A percentile compares a stretch with the other conserved stretches of the same genome.
phyloP scores from a whole-genome alignment of 1,140 invertebrate species.

The Subanguina moxae region DNA sequence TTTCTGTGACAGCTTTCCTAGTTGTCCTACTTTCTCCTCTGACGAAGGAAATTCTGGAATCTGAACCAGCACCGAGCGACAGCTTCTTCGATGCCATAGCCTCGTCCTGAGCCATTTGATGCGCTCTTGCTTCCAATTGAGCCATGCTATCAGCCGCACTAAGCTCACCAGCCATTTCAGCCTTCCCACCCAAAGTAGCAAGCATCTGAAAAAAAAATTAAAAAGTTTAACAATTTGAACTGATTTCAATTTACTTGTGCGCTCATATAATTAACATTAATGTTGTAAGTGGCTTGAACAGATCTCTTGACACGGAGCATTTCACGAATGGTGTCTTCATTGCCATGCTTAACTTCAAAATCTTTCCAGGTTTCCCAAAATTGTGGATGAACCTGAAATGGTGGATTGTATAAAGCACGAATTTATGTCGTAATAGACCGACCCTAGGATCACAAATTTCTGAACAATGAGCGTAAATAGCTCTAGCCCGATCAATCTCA shows the following conservation, averaged over 20 bases:
- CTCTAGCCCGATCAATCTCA: constrained; percentile 90
- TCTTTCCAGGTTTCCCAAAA: constrained; percentile 99
- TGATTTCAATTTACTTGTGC: constrained; percentile 77
- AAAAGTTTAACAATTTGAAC: constrained; percentile 65
- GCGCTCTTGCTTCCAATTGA: constrained; percentile 47
- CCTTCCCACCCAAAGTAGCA: constrained; percentile 47
- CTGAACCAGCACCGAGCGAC: constrained; percentile 3
- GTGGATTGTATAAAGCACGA: not conserved
- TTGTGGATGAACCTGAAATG: constrained; percentile 72
- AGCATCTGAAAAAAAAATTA: constrained; percentile 39
- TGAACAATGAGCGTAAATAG: constrained; percentile 94
- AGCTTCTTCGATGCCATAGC: constrained; percentile 31
- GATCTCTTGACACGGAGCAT: constrained; percentile 91
- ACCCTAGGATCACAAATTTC: constrained; percentile 97
- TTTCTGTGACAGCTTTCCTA: constrained; percentile 48
- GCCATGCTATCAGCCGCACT: constrained; percentile 55
- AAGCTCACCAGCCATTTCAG: constrained; percentile 50
- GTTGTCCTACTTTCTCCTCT: constrained; percentile 53
- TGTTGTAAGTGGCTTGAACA: constrained; percentile 58
- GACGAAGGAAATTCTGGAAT: constrained; percentile 52
- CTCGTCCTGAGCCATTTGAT: constrained; percentile 42
- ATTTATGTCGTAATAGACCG: constrained; percentile 28
- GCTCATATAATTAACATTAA: constrained; percentile 81
- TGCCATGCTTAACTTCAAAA: constrained; percentile 98
- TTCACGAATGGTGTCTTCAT: constrained; percentile 97